These are phyloP conservation scores for Scolopax rusticola DNA, from an alignment of 2,797 vertebrate species.

Conservation along the genomic window DNA sequence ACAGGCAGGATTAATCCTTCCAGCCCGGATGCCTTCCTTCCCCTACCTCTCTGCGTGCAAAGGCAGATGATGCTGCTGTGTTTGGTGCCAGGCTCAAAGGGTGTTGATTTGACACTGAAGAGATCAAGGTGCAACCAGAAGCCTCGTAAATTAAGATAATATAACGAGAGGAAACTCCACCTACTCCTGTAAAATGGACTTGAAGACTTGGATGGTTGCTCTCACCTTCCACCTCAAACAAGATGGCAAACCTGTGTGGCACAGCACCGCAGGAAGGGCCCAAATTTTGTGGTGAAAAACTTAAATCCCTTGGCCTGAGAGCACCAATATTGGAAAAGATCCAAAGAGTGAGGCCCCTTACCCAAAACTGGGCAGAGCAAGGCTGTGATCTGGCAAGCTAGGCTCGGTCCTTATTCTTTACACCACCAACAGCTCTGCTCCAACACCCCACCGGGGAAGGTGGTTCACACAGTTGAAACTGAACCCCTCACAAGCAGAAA, in stretches of 20 bases:
- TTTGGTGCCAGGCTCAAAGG: not conserved
- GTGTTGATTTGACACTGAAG: not conserved
- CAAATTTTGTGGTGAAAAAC: accelerated
- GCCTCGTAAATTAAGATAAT: not conserved
- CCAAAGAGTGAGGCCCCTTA: not conserved
- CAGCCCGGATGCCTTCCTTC: not conserved
- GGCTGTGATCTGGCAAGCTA: not conserved
- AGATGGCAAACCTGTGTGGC: accelerated
- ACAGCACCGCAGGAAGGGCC: not conserved
- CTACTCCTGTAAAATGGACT: not conserved
- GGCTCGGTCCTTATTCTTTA: not conserved
- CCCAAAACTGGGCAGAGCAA: not conserved
- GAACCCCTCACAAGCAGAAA: not conserved
- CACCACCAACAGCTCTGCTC: not conserved
- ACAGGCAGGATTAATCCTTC: not conserved
- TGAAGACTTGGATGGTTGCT: not conserved
- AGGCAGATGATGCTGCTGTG: not conserved
- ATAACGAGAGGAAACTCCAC: not conserved
- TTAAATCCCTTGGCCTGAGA: not conserved
- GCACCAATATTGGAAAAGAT: not conserved
- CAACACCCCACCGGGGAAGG: not conserved
- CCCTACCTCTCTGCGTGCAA: not conserved
- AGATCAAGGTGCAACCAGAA: not conserved
- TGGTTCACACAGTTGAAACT: not conserved
- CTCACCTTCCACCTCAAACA: not conserved